Conservation (phyloP, 2,888 invertebrate genomes). For the Galeruca laticollis region DNA sequence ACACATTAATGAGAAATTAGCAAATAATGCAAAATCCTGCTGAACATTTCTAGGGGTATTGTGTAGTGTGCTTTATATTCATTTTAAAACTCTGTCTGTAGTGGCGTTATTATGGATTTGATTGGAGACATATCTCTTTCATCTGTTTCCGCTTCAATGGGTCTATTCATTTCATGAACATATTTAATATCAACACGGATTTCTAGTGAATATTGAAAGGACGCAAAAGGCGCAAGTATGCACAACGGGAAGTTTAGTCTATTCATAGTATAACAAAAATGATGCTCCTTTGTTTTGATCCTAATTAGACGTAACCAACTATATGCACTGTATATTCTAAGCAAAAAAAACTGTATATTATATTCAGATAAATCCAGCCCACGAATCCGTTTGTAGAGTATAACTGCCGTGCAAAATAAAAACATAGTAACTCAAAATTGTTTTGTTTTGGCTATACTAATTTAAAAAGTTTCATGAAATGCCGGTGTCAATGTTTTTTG, state of each 20-base stretch:
- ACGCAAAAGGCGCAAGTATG: conserved; percentile 9
- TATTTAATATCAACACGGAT: conserved; percentile 20
- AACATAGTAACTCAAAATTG: no score
- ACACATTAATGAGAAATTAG: conserved; percentile 15
- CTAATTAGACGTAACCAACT: no score
- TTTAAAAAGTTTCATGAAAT: no score
- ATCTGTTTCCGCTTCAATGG: conserved; percentile 34
- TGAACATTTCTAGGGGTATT: conserved; percentile 15
- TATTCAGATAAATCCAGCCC: no score
- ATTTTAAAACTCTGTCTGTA: conserved; percentile 29
- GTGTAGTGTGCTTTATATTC: conserved; percentile 18
- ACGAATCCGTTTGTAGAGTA: no score
- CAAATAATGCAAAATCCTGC: background rate
- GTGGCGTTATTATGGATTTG: conserved; percentile 33
- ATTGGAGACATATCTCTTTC: conserved; percentile 34
- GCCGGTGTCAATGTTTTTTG: no score
- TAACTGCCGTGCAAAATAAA: no score
- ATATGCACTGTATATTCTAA: no score
- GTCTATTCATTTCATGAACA: conserved; percentile 34
- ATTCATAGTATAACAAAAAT: background rate
- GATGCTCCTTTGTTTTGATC: no score
- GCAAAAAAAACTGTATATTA: no score
- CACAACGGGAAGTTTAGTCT: background rate
- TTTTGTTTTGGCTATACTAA: no score
- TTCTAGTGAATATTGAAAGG: conserved; percentile 24